phyloP scores from a whole-genome alignment of 1,140 invertebrate genomes.

The Steinernema khuongi region DNA sequence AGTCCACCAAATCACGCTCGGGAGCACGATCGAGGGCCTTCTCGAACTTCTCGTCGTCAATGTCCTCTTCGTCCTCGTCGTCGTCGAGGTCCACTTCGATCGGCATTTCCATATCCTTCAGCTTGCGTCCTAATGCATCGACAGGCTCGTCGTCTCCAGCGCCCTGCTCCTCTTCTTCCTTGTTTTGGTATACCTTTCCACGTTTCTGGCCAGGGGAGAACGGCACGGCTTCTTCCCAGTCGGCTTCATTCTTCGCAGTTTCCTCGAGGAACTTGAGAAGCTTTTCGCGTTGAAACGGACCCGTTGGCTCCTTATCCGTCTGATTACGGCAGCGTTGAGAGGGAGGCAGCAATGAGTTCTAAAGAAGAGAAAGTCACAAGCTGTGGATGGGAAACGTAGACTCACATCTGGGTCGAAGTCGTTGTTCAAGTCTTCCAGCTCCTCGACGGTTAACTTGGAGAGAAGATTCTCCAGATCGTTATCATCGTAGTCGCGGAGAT shows the following conservation, averaged over 20 bases:
- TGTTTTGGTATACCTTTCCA: constrained; percentile 64
- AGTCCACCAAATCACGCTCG: constrained; percentile 96
- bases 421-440: constrained; percentile 91
- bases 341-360: constrained; percentile 94
- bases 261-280: constrained; percentile 95
- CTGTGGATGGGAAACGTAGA: constrained; percentile 23
- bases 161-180: constrained; percentile 32
- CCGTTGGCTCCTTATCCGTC: constrained; percentile 87
- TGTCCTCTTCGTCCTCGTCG: constrained; percentile 47
- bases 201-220: constrained; percentile 79
- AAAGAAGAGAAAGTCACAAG: constrained; percentile 43
- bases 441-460: constrained; percentile 83
- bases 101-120: constrained; percentile 50
- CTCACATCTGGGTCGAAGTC: constrained; percentile 99
- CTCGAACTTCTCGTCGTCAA: constrained; percentile 65
- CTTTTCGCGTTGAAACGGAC: constrained; percentile 88
- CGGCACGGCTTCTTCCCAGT: constrained; percentile 89
- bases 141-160: neutral
- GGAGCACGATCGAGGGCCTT: constrained; percentile 76
- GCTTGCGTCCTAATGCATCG: constrained; percentile 8
- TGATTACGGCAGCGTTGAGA: constrained; percentile 89
- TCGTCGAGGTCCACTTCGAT: constrained; percentile 58
- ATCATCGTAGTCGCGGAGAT: constrained; percentile 85
- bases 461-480: constrained; percentile 94
- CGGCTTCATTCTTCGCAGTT: constrained; percentile 90